Percentiles rank a stretch among this genome's conserved stretches.
Evolutionary conservation across 53 echinoderm and acorn worm genomes (phyloP).

Genomic region (Glandiceps talaboti): DNA sequence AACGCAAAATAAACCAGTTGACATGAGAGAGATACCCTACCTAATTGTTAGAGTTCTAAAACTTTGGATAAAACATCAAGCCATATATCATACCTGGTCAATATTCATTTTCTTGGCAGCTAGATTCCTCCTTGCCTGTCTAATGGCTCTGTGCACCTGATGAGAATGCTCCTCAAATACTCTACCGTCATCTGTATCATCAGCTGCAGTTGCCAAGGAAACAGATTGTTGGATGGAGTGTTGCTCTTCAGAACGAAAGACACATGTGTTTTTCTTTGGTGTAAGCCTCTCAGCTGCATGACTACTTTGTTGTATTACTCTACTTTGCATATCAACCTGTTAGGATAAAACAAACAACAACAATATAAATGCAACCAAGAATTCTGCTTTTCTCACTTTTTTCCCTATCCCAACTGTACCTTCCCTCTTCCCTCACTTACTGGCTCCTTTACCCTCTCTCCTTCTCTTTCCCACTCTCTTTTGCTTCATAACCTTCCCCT

Average conservation of each 20-base stretch:
- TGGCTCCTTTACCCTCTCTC: too few species aligned
- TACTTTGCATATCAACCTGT: slow-evolving; percentile 69
- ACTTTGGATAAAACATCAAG: too few species aligned
- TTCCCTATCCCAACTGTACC: too few species aligned
- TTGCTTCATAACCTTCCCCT: too few species aligned
- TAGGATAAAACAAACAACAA: too few species aligned
- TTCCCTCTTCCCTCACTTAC: too few species aligned
- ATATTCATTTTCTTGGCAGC: slow-evolving; percentile 55
- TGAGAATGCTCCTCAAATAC: slow-evolving; percentile 44
- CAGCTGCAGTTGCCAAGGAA: slow-evolving; percentile 23
- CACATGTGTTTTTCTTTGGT: slow-evolving; percentile 38
- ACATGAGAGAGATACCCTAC: too few species aligned
- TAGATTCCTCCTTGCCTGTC: slow-evolving; percentile 62
- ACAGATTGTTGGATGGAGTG: slow-evolving; percentile 34
- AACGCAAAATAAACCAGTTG: too few species aligned
- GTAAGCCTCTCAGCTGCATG: slow-evolving; percentile 35
- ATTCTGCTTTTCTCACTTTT: too few species aligned
- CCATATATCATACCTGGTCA: slow-evolving; percentile 31
- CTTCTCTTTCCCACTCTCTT: too few species aligned
- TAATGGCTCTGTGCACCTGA: slow-evolving; percentile 40
- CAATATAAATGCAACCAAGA: too few species aligned
- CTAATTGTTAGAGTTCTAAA: too few species aligned
- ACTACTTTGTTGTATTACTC: slow-evolving; percentile 45
- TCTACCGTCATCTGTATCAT: slow-evolving; percentile 1
- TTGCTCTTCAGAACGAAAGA: slow-evolving; percentile 41